phyloP scores from a whole-genome alignment of 2,113 vertebrate species.

The Athene cunicularia region DNA sequence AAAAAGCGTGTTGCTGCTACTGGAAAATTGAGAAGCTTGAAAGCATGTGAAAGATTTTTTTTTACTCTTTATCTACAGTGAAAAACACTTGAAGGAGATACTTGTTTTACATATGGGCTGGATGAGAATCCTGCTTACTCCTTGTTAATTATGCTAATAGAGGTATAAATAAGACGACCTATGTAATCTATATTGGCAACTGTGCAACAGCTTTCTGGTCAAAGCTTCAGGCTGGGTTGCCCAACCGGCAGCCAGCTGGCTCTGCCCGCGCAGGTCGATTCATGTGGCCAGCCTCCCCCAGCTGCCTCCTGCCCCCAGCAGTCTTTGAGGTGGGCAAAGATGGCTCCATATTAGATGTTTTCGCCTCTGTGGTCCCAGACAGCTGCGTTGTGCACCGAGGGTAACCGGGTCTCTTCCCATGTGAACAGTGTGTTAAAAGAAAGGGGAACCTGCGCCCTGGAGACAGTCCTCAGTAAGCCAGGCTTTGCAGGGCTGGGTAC shows the following conservation, averaged over 20 bases:
- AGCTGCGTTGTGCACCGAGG: neutral
- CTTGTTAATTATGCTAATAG: slow-evolving; percentile 9
- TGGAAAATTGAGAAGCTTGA: neutral
- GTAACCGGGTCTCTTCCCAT: neutral
- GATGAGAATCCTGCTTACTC: slow-evolving; percentile 10
- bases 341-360: neutral
- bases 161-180: neutral
- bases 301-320: neutral
- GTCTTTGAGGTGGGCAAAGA: slow-evolving; percentile 15
- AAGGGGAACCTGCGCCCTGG: neutral
- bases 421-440: fast-evolving
- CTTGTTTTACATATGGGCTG: neutral
- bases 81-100: neutral
- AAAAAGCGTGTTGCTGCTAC: neutral
- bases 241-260: neutral
- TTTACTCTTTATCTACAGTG: neutral
- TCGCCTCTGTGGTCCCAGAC: neutral
- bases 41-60: neutral
- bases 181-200: neutral
- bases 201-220: neutral
- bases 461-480: fast-evolving
- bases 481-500: neutral
- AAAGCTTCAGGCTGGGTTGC: neutral
- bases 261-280: neutral
- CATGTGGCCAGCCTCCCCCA: neutral